These are phyloP conservation scores for Boloria selene DNA, from an alignment of 2,888 invertebrate genomes.

Conservation along the genomic window DNA sequence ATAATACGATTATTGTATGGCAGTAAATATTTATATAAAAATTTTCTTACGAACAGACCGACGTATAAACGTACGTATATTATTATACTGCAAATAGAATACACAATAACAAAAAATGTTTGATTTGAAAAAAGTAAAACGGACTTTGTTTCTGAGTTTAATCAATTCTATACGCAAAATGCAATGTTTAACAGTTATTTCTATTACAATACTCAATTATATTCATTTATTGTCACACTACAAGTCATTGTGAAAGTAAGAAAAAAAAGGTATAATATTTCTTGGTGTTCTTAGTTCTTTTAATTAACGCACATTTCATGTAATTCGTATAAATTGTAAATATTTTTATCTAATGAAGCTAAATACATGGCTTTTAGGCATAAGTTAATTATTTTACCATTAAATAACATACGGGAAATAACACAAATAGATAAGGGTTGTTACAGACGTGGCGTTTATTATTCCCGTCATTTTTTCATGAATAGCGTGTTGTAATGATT, in stretches of 20 bases:
- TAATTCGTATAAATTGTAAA: constrained; percentile 11
- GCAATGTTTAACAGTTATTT: neutral
- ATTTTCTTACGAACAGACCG: constrained; percentile 1
- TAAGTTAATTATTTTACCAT: constrained; percentile 25
- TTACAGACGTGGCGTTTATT: constrained; percentile 5
- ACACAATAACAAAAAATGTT: no score
- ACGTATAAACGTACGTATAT: constrained; percentile 4
- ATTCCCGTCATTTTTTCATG: neutral
- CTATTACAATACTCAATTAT: neutral
- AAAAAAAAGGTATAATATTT: neutral
- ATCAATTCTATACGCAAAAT: no score
- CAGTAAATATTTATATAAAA: constrained; percentile 11
- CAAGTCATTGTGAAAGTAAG: neutral
- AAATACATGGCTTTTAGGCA: constrained; percentile 32
- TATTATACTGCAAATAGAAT: neutral
- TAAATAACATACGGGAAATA: constrained; percentile 14
- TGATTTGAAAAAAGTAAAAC: no score
- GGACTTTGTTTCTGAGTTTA: no score
- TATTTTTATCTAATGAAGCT: constrained; percentile 25
- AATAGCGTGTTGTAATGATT: no score
- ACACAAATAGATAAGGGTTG: constrained; percentile 1
- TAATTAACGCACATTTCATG: neutral
- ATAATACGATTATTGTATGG: constrained; percentile 7
- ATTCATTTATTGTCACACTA: constrained; percentile 13
- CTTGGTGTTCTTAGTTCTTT: constrained; percentile 8